Evolutionary conservation across 2,797 vertebrate species (phyloP).

Genomic region (Syngnathus acus): DNA sequence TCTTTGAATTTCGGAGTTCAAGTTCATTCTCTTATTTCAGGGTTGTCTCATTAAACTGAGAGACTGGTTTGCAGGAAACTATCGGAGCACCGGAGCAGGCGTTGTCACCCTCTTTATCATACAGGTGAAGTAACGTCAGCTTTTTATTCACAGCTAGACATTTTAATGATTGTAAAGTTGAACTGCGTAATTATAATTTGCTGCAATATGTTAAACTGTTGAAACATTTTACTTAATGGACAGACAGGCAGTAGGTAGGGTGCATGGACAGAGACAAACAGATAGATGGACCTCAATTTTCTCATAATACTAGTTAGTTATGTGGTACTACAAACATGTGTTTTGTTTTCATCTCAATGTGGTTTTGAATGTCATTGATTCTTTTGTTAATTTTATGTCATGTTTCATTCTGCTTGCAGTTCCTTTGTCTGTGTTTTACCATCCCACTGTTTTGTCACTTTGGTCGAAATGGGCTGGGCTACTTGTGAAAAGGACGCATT

Average conservation of each 20-base stretch:
- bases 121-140: conserved; percentile 40
- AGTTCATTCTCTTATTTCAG: conserved; percentile 31
- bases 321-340: not conserved
- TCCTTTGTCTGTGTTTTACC: conserved; percentile 52
- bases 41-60: conserved; percentile 54
- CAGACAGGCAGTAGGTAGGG: not conserved
- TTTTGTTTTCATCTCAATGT: not conserved
- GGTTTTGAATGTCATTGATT: not conserved
- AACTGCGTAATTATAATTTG: not conserved
- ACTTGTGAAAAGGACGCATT: conserved; percentile 34
- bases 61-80: conserved; percentile 57
- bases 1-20: not conserved
- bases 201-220: not conserved
- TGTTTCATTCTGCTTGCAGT: conserved; percentile 35
- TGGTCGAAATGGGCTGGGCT: conserved; percentile 38
- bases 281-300: not conserved
- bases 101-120: conserved; percentile 57
- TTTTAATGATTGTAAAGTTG: not conserved
- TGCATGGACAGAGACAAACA: too few species aligned
- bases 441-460: conserved; percentile 56
- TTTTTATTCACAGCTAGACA: not conserved
- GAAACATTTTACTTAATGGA: not conserved
- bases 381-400: not conserved
- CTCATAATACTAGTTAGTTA: too few species aligned
- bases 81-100: conserved; percentile 53